Base-by-base conservation (phyloP, 1,140 invertebrate species). In the Acyrthosiphon pisum region DNA sequence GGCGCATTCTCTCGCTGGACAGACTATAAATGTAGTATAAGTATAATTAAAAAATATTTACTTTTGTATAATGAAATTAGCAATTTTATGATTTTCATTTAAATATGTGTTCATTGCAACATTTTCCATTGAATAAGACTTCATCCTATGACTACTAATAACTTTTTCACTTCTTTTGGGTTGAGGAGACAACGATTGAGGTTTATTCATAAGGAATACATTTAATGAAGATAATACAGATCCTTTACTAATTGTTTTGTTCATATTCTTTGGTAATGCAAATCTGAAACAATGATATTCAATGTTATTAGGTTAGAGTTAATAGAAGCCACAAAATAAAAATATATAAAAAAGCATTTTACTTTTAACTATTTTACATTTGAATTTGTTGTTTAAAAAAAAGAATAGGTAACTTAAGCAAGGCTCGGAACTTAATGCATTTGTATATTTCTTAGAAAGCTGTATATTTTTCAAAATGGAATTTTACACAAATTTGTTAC, bases 91-190 rank as follows among this genome's bases (percentile, higher is more conserved):
- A 23, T 93, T 93, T 50, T 93, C 91, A 20, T 53, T 93, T 41
- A 93, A 86, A 56, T 93, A 93, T 41, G 91, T 86, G 30, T 93
- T 93, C 81, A 93, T 93, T 56, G 91, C 91, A 53, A 93, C 26
- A 86, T 93, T 93, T 86, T 93, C 91, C 91, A 93, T 93, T 53
- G 91, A 93, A 56, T 93, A 93, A 18, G 91, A 93, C 46, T 93
- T 93, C 91, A 93, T 93, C 86, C 91, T 93, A 56, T 93, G 91
- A 84, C 23, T 92, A 35, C 68, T 41, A 26, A 93, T 93, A 50
- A 84, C 7, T 92, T 93, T 93, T 3, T 93, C 91, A 53, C 91
- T 93, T 84, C 41, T 93, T 56, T 53, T 93, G 2, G 81, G 81
- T 56, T 93, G 91, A 86, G 91, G 91, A 44, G 91, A 93, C 41